These are phyloP conservation scores for Pelecanus crispus DNA, from an alignment of 2,113 vertebrate species.

Conservation along the genomic window DNA sequence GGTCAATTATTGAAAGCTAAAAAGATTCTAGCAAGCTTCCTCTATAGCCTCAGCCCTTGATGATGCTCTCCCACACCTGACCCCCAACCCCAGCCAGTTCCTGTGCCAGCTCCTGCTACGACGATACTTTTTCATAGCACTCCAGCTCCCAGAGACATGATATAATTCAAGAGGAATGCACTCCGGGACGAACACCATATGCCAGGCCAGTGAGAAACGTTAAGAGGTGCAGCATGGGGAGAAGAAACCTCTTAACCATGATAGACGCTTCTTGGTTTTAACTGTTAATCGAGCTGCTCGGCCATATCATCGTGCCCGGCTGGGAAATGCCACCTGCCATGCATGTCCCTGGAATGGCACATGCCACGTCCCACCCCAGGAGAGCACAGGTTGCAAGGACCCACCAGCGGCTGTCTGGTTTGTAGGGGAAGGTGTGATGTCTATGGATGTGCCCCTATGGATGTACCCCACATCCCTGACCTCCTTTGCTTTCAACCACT, in stretches of 20 bases:
- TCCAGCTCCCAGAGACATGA: not conserved
- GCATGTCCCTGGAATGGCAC: not conserved
- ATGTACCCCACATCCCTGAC: not conserved
- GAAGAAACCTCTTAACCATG: not conserved
- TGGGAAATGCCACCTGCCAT: not conserved
- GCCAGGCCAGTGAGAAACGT: fast-evolving
- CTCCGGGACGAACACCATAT: not conserved
- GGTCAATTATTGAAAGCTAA: not conserved
- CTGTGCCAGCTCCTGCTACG: not conserved
- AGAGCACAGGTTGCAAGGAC: not conserved
- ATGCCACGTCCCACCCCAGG: not conserved
- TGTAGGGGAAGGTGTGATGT: not conserved
- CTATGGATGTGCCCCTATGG: not conserved
- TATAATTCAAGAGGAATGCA: conserved; percentile 24
- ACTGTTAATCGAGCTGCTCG: not conserved
- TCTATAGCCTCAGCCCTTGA: not conserved
- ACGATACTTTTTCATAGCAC: not conserved
- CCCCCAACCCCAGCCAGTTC: not conserved
- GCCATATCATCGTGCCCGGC: fast-evolving
- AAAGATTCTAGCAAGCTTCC: not conserved
- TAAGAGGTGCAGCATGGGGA: not conserved
- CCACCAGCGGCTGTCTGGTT: not conserved
- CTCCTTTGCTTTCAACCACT: not conserved
- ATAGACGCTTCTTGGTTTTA: not conserved
- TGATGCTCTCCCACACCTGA: not conserved